These are phyloP conservation scores for Coelogynopora nodosa DNA, from an alignment of 2,888 invertebrate species.

Conservation along the genomic window DNA sequence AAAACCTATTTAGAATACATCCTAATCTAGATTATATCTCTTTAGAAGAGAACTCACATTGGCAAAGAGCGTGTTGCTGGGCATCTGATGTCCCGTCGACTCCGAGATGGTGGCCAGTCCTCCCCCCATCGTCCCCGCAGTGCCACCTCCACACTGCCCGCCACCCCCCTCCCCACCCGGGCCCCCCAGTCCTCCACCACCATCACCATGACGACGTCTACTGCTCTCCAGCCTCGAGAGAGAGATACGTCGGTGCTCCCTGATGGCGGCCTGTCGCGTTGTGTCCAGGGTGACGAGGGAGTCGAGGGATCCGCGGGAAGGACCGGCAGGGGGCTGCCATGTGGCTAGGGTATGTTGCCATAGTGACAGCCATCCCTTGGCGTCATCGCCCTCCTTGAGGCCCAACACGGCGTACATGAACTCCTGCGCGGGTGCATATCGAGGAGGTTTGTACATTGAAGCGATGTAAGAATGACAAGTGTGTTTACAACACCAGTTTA, in stretches of 20 bases:
- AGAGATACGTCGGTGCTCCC: background rate
- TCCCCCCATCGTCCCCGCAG: background rate
- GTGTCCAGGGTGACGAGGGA: background rate
- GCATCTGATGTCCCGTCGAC: background rate
- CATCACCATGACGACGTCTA: background rate
- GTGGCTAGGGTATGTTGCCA: constrained; percentile 16
- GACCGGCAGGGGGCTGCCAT: background rate
- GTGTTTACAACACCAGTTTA: too few relatives aligned
- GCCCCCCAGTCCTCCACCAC: background rate
- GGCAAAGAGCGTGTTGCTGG: constrained; percentile 10
- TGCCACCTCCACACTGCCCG: background rate
- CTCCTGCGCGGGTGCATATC: background rate
- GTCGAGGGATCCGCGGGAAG: background rate
- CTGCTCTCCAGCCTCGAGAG: background rate
- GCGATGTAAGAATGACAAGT: too few relatives aligned
- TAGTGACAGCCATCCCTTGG: background rate
- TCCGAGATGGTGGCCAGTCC: background rate
- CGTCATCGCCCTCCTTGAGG: constrained; percentile 34
- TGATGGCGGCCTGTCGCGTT: background rate
- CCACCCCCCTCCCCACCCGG: background rate
- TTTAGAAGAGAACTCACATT: constrained; percentile 4
- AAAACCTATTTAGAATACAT: too few relatives aligned
- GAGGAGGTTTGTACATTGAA: too few relatives aligned
- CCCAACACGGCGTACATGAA: constrained; percentile 35
- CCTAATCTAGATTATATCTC: too few relatives aligned